Evolutionary conservation across 2,113 vertebrate genomes (phyloP).

Genomic region (Heliornis fulica): DNA sequence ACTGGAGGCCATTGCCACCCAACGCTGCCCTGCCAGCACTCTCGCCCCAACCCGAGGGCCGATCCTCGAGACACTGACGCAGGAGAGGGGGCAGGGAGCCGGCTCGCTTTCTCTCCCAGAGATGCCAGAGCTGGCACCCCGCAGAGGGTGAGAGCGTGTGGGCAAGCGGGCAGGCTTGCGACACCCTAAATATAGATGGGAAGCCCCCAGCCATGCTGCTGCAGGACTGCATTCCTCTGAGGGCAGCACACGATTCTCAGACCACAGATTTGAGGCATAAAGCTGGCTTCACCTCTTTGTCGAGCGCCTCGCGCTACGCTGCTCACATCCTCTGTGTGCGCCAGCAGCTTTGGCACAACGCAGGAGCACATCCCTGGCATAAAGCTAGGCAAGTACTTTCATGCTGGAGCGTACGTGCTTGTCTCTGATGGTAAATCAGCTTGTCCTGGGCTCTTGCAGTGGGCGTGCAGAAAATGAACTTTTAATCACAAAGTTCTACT

Average conservation of each 20-base stretch:
- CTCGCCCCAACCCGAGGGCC: fast-evolving
- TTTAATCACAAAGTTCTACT: not conserved
- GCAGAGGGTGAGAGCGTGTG: not conserved
- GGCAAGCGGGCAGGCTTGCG: not conserved
- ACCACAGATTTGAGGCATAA: not conserved
- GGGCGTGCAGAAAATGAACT: not conserved
- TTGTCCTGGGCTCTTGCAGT: not conserved
- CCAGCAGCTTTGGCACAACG: not conserved
- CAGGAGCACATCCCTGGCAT: not conserved
- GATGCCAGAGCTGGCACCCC: not conserved
- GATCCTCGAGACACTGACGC: fast-evolving
- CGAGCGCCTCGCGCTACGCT: not conserved
- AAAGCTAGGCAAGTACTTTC: not conserved
- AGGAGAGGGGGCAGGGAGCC: not conserved
- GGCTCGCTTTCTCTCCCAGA: not conserved
- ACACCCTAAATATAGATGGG: conserved; percentile 38
- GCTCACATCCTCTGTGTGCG: not conserved
- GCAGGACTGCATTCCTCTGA: not conserved
- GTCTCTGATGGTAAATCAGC: not conserved
- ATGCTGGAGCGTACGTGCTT: not conserved
- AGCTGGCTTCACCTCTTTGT: not conserved
- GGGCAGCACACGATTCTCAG: not conserved
- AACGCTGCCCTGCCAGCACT: fast-evolving
- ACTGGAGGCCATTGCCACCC: not conserved
- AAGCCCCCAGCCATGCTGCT: not conserved